Conservation (phyloP, 1,140 invertebrate species). For the Penaeus chinensis region DNA sequence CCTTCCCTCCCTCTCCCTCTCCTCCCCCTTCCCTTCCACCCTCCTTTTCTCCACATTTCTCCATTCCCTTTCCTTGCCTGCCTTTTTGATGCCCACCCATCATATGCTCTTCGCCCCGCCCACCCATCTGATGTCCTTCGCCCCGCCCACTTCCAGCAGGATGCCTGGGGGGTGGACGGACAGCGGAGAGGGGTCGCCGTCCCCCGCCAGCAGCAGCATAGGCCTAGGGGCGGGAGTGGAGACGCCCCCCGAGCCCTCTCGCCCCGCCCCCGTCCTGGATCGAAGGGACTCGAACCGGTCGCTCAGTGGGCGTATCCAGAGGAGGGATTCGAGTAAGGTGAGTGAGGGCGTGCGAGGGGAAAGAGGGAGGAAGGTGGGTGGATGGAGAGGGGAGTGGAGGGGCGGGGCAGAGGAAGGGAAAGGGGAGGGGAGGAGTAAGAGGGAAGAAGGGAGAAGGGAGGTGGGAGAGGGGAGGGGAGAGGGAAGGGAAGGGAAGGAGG, state of each 20-base stretch:
- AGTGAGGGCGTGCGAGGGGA: neutral
- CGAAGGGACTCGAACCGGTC: conserved; percentile 55
- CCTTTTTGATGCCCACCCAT: neutral
- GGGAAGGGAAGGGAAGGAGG: too few relatives aligned
- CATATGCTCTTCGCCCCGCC: neutral
- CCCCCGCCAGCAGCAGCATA: conserved; percentile 37
- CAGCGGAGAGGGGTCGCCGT: conserved; percentile 45
- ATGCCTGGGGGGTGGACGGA: conserved; percentile 40
- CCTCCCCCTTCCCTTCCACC: neutral
- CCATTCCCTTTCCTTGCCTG: too few relatives aligned
- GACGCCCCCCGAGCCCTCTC: conserved; percentile 42
- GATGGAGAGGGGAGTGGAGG: too few relatives aligned
- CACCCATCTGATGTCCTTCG: neutral
- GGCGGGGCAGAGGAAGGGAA: too few relatives aligned
- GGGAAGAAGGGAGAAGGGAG: too few relatives aligned
- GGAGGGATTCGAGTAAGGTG: conserved; percentile 50
- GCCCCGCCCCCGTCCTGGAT: conserved; percentile 44
- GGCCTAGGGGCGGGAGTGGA: conserved; percentile 30
- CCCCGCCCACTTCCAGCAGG: conserved; percentile 13
- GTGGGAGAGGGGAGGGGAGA: too few relatives aligned
- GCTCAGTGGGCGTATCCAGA: conserved; percentile 36
- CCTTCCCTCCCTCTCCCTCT: too few relatives aligned
- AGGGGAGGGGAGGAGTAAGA: too few relatives aligned
- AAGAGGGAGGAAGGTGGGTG: neutral
- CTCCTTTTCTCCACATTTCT: neutral